phyloP scores from a whole-genome alignment of 2,888 invertebrate genomes.

The Watsonalla cultraria region DNA sequence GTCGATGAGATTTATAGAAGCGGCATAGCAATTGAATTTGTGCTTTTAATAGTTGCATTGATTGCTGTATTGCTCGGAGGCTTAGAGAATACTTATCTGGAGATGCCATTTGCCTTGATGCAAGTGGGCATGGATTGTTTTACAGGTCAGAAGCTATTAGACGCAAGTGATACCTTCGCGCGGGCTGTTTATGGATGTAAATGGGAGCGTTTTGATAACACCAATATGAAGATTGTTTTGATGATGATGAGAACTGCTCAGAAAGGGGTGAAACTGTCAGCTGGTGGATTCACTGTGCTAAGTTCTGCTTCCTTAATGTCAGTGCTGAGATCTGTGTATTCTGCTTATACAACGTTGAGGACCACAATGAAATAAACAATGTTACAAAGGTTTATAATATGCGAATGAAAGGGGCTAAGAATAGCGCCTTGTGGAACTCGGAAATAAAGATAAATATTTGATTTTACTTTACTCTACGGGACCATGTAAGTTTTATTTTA shows the following conservation, averaged over 20 bases:
- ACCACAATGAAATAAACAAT: conserved; percentile 20
- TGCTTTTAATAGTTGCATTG: conserved; percentile 34
- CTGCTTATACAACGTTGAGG: conserved; percentile 36
- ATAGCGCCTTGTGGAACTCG: too few species aligned
- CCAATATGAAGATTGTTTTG: conserved; percentile 33
- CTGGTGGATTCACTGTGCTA: conserved; percentile 33
- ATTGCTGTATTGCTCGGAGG: conserved; percentile 50
- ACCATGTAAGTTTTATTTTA: too few species aligned
- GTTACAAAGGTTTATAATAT: not conserved
- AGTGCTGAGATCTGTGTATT: conserved; percentile 32
- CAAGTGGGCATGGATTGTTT: conserved; percentile 42
- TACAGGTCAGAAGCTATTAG: conserved; percentile 36
- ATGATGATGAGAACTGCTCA: conserved; percentile 37
- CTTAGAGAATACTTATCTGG: conserved; percentile 43
- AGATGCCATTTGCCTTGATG: conserved; percentile 41
- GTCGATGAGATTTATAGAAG: conserved; percentile 36
- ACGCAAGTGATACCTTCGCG: conserved; percentile 31
- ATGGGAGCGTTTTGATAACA: conserved; percentile 37
- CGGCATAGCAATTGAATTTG: conserved; percentile 43
- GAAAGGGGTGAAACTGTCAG: conserved; percentile 33
- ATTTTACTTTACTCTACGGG: too few species aligned
- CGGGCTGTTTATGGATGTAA: conserved; percentile 34
- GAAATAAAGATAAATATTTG: too few species aligned
- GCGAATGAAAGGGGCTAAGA: too few species aligned
- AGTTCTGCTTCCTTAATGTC: conserved; percentile 32